Conservation (phyloP, 2,797 vertebrate species). For the Furcifer pardalis region DNA sequence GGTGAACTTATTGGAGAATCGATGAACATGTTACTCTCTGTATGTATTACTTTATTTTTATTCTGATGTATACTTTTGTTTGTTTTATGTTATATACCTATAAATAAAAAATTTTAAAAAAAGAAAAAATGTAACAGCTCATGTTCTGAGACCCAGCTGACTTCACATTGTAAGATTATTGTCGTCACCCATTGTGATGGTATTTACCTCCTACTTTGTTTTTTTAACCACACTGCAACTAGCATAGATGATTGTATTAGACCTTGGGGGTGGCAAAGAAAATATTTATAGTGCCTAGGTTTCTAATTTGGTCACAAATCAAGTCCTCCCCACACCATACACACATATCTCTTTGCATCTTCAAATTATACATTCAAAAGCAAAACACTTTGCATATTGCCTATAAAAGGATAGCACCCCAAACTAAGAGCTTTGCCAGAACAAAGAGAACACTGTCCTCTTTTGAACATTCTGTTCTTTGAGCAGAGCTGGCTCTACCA, state of each 20-base stretch:
- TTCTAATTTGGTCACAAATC: not conserved
- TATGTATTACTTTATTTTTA: no score
- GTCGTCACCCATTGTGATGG: not conserved
- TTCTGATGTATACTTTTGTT: no score
- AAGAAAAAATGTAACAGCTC: not conserved
- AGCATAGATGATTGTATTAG: not conserved
- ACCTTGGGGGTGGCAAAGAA: not conserved
- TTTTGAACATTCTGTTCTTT: not conserved
- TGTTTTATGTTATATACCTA: no score
- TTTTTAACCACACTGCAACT: not conserved
- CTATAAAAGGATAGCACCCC: not conserved
- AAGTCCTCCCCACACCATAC: not conserved
- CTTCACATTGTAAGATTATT: not conserved
- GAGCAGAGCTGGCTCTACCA: not conserved
- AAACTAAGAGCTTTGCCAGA: not conserved
- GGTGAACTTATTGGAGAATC: no score
- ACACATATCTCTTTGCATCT: no score
- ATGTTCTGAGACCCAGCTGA: not conserved
- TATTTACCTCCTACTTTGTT: not conserved
- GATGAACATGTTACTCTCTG: no score
- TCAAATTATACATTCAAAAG: no score
- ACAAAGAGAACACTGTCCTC: not conserved
- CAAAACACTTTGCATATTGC: no score
- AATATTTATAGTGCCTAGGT: not conserved
- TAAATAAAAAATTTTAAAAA: no score